A percentile compares a stretch with the other conserved stretches of the same genome.
Evolutionary conservation across 2,888 invertebrate species (phyloP).

Genomic region (Reticulitermes lucifugus): DNA sequence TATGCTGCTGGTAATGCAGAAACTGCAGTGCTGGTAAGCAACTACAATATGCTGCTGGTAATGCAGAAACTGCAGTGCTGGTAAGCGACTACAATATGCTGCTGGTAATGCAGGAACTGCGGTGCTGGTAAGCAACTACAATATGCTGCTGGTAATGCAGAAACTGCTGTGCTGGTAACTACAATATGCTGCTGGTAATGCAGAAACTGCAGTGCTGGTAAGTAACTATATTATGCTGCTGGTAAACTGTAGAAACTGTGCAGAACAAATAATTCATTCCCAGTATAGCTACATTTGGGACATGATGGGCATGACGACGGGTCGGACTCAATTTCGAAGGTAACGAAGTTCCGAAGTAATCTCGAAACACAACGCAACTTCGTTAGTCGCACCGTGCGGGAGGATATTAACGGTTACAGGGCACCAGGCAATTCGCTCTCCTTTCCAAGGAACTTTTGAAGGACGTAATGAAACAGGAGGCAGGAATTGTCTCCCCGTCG

Average conservation of each 20-base stretch:
- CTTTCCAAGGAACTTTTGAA: not conserved
- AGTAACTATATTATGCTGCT: not conserved
- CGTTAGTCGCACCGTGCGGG: not conserved
- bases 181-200: no score
- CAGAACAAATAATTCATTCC: not conserved
- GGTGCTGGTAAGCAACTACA: no score
- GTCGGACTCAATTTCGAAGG: not conserved
- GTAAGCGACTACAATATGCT: no score
- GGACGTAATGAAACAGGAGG: not conserved
- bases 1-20: no score
- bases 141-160: no score
- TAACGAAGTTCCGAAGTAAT: slow-evolving; percentile 32
- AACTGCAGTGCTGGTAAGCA: no score
- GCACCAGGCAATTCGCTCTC: not conserved
- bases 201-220: not conserved
- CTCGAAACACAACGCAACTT: slow-evolving; percentile 21
- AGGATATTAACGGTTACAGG: not conserved
- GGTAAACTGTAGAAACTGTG: not conserved
- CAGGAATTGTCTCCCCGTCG: not conserved
- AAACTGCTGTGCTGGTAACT: no score
- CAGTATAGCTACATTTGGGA: no score
- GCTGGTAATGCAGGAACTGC: no score
- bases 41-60: no score
- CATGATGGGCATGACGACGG: not conserved
- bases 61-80: not conserved